phyloP scores from a whole-genome alignment of 2,797 vertebrate genomes.

The Buceros bicornis region DNA sequence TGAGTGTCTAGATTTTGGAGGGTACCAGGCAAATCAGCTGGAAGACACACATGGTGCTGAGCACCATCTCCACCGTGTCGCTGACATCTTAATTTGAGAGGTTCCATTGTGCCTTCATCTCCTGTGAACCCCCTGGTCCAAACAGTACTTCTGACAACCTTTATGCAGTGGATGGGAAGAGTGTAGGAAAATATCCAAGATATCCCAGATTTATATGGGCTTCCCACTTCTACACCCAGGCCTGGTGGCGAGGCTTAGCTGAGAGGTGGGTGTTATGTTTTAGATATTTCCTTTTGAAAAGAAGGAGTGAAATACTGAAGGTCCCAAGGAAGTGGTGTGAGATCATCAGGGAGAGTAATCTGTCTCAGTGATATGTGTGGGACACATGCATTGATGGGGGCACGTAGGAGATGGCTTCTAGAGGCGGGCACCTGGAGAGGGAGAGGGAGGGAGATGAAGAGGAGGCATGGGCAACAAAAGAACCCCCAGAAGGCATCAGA shows the following conservation, averaged over 20 bases:
- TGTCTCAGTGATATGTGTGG: accelerated
- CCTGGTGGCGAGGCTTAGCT: accelerated
- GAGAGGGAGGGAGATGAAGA: not conserved
- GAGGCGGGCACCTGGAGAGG: not conserved
- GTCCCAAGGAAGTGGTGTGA: not conserved
- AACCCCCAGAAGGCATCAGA: not conserved
- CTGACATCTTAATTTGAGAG: not conserved
- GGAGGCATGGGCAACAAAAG: not conserved
- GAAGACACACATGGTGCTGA: not conserved
- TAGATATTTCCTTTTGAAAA: not conserved
- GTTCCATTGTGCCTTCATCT: not conserved
- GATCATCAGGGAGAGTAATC: not conserved
- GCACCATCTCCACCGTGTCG: not conserved
- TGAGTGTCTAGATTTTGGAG: not conserved
- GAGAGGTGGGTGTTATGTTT: not conserved
- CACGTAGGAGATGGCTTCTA: not conserved
- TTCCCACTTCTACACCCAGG: not conserved
- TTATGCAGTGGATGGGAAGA: not conserved
- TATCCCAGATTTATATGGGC: not conserved
- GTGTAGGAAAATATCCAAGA: not conserved
- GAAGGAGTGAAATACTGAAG: not conserved
- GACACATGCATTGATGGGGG: not conserved
- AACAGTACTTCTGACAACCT: not conserved
- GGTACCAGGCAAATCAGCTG: not conserved
- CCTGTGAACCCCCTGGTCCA: not conserved